These are phyloP conservation scores for Escarpia spicata DNA, from an alignment of 2,888 invertebrate genomes.

Conservation along the genomic window DNA sequence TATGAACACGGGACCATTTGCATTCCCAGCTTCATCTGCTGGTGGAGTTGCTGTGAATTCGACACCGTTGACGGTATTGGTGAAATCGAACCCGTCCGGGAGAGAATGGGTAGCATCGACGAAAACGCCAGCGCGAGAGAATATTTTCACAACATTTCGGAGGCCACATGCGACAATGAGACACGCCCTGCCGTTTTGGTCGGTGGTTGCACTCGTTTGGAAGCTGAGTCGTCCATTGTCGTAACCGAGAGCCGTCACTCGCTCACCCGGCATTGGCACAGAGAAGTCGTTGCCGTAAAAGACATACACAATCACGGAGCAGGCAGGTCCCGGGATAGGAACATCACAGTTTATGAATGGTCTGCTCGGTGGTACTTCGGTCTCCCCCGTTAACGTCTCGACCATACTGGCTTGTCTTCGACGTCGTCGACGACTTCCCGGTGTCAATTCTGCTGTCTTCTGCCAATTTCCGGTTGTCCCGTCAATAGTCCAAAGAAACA, in stretches of 20 bases:
- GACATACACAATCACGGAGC: neutral
- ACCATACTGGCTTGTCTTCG: neutral
- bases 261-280: neutral
- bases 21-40: neutral
- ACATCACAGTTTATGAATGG: neutral
- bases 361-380: neutral
- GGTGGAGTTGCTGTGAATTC: neutral
- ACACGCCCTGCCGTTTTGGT: neutral
- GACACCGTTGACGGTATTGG: neutral
- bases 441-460: neutral
- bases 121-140: neutral
- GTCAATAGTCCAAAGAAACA: neutral
- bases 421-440: neutral
- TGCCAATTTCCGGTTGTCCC: neutral
- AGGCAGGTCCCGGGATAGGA: neutral
- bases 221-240: neutral
- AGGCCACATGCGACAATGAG: neutral
- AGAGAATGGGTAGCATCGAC: neutral
- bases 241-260: neutral
- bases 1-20: neutral
- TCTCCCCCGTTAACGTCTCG: neutral
- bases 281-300: neutral
- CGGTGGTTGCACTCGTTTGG: neutral
- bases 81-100: neutral
- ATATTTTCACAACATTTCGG: neutral